Evolutionary conservation across 1,140 invertebrate genomes (phyloP).

Genomic region (Lamellibrachia luymesi): DNA sequence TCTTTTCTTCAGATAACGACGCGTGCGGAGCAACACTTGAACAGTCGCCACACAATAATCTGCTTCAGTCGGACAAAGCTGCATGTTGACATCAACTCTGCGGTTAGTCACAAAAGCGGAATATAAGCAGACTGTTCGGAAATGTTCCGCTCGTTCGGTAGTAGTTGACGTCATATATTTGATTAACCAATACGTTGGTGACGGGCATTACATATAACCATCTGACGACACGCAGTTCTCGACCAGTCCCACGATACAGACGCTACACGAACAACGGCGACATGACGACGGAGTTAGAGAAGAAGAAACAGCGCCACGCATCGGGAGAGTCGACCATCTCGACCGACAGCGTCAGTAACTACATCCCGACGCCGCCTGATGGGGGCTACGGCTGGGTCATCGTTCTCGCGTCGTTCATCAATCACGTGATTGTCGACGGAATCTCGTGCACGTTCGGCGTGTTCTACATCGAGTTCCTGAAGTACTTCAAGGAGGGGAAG

Average conservation of each 20-base stretch:
- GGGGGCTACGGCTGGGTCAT: conserved; percentile 78
- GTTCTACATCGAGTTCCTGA: conserved; percentile 80
- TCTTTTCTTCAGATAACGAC: no score
- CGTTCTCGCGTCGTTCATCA: conserved; percentile 80
- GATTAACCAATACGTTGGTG: background rate
- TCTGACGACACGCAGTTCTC: background rate
- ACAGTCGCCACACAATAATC: no score
- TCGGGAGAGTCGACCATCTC: conserved; percentile 23
- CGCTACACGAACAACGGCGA: background rate
- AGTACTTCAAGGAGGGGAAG: conserved; percentile 77
- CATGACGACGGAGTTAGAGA: conserved; percentile 21
- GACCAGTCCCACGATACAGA: background rate
- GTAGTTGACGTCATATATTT: background rate
- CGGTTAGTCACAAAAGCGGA: no score
- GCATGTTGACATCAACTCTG: no score
- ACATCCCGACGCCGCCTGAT: conserved; percentile 65
- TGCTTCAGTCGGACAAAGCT: no score
- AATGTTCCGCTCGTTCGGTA: no score
- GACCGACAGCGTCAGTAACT: conserved; percentile 21
- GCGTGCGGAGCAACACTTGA: no score
- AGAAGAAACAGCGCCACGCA: conserved; percentile 24
- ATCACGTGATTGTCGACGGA: conserved; percentile 92
- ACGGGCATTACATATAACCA: background rate
- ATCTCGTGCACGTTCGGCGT: conserved; percentile 91
- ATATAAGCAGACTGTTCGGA: no score